Conservation (phyloP, 2,797 vertebrate species). For the Emys orbicularis region DNA sequence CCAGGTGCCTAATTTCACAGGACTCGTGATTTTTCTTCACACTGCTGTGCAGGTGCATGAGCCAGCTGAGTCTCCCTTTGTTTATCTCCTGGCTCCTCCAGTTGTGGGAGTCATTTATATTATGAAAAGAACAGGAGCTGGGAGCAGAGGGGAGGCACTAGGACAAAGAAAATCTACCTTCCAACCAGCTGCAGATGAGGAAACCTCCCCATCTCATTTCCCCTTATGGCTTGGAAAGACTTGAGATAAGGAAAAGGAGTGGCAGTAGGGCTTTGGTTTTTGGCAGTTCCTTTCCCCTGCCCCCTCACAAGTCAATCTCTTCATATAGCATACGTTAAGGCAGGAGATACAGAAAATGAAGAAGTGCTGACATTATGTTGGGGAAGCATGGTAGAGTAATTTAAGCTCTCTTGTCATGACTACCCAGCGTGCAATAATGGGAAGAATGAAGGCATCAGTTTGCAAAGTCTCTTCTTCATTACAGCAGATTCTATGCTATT, state of each 20-base stretch:
- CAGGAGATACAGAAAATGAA: too few relatives aligned
- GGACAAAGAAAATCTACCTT: background rate
- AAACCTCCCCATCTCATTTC: slow-evolving; percentile 30
- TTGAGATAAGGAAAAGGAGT: too few relatives aligned
- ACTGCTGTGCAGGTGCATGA: background rate
- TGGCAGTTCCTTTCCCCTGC: slow-evolving; percentile 34
- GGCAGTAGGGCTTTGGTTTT: background rate
- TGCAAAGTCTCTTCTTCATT: too few relatives aligned
- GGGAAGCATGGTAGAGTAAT: too few relatives aligned
- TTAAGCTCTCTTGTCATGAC: too few relatives aligned
- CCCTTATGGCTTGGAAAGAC: background rate
- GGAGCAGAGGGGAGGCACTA: background rate
- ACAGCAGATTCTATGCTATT: too few relatives aligned
- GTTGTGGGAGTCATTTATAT: background rate
- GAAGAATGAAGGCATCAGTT: too few relatives aligned
- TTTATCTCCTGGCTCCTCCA: background rate
- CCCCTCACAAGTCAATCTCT: background rate
- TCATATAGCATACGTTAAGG: background rate
- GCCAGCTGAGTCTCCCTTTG: background rate
- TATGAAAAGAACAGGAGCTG: background rate
- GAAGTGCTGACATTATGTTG: too few relatives aligned
- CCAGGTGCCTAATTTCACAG: background rate
- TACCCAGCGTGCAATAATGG: too few relatives aligned
- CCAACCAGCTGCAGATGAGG: background rate
- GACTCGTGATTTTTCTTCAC: background rate